Base-by-base conservation (phyloP, 2,888 invertebrate species). In the Stenolophus ochropezus region DNA sequence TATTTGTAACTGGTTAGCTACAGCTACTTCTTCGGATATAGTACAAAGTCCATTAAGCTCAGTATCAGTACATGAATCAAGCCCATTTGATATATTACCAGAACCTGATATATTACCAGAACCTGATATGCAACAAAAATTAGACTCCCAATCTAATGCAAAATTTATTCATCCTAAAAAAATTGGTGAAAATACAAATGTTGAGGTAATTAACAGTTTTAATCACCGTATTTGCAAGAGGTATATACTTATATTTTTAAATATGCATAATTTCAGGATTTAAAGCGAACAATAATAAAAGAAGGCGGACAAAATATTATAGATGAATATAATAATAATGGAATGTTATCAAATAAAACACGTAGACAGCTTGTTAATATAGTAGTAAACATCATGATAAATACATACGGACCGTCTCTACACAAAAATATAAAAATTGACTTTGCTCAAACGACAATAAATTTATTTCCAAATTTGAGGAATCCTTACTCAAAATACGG, bases 341-440 rank as follows among this genome's bases (percentile, higher is more conserved):
- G 49, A 49, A 49, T 49, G 49, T 16, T 49, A n/a, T 49, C 49
- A n/a, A 49, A 49, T 49, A 49, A 49, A 49, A 49, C 49, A 49
- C n/a, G 49, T 14, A 49, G 49, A 49, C 49, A 49, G n/a, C 16
- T 49, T 14, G 49, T 49, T 49, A 49, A 49, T 49, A 49, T 14
- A 14, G 49, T 49, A 16, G 49, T n/a, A n/a, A 49, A 49, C n/a
- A 49, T 49, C 8, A 49, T 49, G 49, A 16, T 49, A 14, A n/a
- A 49, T n/a, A 49, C 8, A 49, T 49, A 49, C n/a, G 49, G 49
- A 4, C 16, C 49, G 2, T 49, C 49, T 4, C 4, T 49, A n/a
- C 49, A 49, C n/a, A 49, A 49, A 14, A 49, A 49, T n/a, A 16
- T 49, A 49, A 49, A 49, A 49, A 49, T 49, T 49, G 49, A 49